Evolutionary conservation across 1,140 invertebrate genomes (phyloP).

Genomic region (Drosophila neocordata): DNA sequence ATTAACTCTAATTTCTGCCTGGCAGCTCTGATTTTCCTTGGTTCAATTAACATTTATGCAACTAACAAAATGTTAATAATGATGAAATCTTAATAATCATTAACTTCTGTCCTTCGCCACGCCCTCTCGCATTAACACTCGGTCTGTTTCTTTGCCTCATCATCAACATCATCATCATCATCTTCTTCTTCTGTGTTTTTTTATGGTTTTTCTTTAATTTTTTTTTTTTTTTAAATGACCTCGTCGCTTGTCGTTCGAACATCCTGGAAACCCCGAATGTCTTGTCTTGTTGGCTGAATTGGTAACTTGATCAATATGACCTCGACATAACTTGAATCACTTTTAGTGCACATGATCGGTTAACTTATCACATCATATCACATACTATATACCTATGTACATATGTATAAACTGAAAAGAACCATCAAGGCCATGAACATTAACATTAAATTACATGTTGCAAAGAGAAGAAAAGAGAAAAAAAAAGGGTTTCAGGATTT

Average conservation of each 20-base stretch:
- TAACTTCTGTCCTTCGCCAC: conserved; percentile 24
- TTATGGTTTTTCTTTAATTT: too few relatives aligned
- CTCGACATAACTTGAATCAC: conserved; percentile 44
- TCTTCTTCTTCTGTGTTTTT: too few relatives aligned
- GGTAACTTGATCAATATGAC: conserved; percentile 53
- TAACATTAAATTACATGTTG: conserved; percentile 1
- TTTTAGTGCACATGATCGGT: too few relatives aligned
- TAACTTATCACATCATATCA: too few relatives aligned
- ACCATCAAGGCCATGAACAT: conserved; percentile 6
- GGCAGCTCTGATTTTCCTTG: not conserved
- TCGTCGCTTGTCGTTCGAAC: conserved; percentile 18
- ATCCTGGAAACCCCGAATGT: conserved; percentile 13
- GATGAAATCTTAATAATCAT: conserved; percentile 7
- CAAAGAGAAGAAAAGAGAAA: too few relatives aligned
- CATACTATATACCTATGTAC: too few relatives aligned
- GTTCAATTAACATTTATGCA: conserved; percentile 27
- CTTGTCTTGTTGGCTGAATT: conserved; percentile 10
- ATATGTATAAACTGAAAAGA: not conserved
- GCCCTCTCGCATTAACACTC: conserved; percentile 34
- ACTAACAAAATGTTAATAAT: conserved; percentile 23
- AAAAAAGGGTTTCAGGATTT: not conserved
- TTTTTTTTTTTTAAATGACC: conserved; percentile 27
- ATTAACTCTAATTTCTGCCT: not conserved
- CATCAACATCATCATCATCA: too few relatives aligned
- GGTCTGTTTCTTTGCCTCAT: not conserved